phyloP scores from a whole-genome alignment of 2,888 invertebrate species.

The Phengaris alcon region DNA sequence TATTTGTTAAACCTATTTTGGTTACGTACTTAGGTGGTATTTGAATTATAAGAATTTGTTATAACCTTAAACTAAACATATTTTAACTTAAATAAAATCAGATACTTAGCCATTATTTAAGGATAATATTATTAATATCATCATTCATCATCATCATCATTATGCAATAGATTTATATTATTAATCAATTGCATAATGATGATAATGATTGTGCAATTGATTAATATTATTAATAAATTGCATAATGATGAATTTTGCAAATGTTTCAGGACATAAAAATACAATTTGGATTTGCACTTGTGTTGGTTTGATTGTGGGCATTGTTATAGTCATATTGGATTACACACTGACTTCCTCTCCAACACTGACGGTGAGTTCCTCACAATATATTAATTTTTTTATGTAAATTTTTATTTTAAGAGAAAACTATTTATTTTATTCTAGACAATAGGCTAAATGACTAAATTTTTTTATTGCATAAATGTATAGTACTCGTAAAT shows the following conservation, averaged over 20 bases:
- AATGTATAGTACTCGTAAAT: no score
- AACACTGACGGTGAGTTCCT: conserved; percentile 79
- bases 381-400: not conserved
- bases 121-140: not conserved
- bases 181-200: no score
- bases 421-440: not conserved
- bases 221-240: not conserved
- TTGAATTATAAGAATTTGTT: no score
- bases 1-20: no score
- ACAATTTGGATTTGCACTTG: conserved; percentile 88
- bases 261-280: conserved; percentile 82
- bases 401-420: not conserved
- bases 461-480: no score
- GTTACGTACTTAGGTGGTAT: no score
- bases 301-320: conserved; percentile 84
- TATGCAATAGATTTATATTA: no score
- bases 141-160: no score
- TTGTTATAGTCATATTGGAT: conserved; percentile 84
- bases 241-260: not conserved
- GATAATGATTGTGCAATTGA: no score
- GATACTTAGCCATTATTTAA: not conserved
- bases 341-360: conserved; percentile 82
- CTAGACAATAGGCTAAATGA: not conserved
- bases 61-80: no score
- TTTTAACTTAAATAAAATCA: not conserved